Evolutionary conservation across 1,140 invertebrate genomes (phyloP).

Genomic region (Wasmannia auropunctata): DNA sequence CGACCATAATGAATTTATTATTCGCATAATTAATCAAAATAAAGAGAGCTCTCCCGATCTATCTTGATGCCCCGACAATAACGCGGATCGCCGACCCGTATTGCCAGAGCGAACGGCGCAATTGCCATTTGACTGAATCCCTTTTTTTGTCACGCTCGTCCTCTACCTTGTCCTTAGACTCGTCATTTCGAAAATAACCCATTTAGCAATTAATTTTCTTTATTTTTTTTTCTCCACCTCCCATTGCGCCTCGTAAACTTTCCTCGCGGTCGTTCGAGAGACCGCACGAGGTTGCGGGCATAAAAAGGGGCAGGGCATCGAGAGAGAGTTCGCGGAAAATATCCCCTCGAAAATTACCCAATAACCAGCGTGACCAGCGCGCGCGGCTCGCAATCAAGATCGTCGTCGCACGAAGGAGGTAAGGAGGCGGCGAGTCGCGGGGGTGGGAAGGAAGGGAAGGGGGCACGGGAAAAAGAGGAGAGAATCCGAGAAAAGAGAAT

Average conservation of each 20-base stretch:
- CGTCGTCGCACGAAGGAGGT: conserved; percentile 69
- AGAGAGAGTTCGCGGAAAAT: conserved; percentile 59
- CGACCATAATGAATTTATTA: not conserved
- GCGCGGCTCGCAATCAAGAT: conserved; percentile 45
- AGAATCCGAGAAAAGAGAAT: conserved; percentile 9
- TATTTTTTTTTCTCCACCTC: not conserved
- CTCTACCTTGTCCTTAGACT: not conserved
- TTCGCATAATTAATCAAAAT: not conserved
- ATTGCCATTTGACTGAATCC: not conserved
- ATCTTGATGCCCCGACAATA: not conserved
- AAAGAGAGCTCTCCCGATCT: not conserved
- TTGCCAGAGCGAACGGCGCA: not conserved
- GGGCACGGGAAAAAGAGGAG: not conserved
- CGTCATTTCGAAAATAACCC: not conserved
- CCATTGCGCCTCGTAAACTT: not conserved
- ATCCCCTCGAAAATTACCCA: conserved; percentile 36
- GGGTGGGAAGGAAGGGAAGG: not conserved
- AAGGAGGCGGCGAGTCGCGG: conserved; percentile 10
- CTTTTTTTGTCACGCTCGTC: not conserved
- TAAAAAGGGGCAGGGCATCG: not conserved
- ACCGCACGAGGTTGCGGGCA: not conserved
- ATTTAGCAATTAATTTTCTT: not conserved
- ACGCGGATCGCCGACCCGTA: not conserved
- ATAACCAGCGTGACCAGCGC: conserved; percentile 53
- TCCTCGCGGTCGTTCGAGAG: not conserved